Evolutionary conservation across 2,888 invertebrate species (phyloP).

Genomic region (Athalia rosae): DNA sequence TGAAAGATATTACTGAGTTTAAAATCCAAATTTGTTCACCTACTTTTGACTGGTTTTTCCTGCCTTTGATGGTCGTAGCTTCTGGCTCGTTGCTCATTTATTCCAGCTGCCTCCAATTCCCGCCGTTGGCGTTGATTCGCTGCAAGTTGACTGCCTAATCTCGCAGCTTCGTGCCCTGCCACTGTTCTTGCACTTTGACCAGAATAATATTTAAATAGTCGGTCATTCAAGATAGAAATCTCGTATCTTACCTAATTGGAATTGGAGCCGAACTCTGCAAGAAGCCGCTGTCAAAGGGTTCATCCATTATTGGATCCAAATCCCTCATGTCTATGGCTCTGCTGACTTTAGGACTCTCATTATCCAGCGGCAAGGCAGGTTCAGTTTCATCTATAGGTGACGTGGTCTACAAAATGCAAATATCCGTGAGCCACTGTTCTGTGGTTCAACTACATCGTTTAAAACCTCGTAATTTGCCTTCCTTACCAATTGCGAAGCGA

Average conservation of each 20-base stretch:
- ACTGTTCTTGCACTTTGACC: constrained; percentile 77
- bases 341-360: constrained; percentile 69
- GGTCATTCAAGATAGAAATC: neutral
- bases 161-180: constrained; percentile 86
- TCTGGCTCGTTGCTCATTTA: constrained; percentile 78
- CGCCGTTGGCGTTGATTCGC: constrained; percentile 71
- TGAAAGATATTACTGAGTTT: neutral
- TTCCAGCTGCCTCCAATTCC: constrained; percentile 64
- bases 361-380: constrained; percentile 56
- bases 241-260: constrained; percentile 65
- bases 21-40: constrained; percentile 52
- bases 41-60: constrained; percentile 75
- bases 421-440: neutral
- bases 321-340: constrained; percentile 72
- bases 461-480: constrained; percentile 1
- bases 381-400: constrained; percentile 64
- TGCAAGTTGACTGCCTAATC: constrained; percentile 79
- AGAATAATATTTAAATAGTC: neutral
- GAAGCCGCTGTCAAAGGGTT: constrained; percentile 71
- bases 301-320: constrained; percentile 70
- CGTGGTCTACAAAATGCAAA: constrained; percentile 55
- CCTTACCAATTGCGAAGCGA: constrained; percentile 60
- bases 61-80: constrained; percentile 80
- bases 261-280: constrained; percentile 70
- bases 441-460: neutral